Base-by-base conservation (phyloP, 2,888 invertebrate species). In the Cremastobaeus sp. region DNA sequence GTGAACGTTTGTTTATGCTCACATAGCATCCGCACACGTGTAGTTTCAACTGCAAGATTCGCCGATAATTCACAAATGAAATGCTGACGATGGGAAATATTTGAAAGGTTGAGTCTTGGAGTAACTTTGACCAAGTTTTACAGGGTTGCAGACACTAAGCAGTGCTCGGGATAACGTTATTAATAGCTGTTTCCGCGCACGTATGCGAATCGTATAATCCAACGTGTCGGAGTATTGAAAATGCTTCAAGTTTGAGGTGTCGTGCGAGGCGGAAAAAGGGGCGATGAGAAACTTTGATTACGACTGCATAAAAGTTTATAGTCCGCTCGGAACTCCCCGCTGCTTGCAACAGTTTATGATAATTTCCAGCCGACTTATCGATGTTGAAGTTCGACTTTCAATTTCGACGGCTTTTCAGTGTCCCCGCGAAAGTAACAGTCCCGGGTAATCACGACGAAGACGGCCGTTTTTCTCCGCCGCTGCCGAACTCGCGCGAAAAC, bases 241-340 rank as follows among this genome's bases (percentile, higher is more conserved):
- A 62, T 48, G 20, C 48, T 30, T 32, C 32, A 62, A 43, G 41
- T 52, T 39, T 3, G 37, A 47, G 5, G 37, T 54, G 41, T 37
- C 41, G 41, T 18, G 12, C 9, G 34, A 21, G 34, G 25, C 15
- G 12, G 34, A 52, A 54, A 64, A 64, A 54, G 45, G 28, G 39
- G 18, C 15, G 43, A 54, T 54, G 25, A 28, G 11, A 52, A 64
- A 64, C 64, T 62, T 62, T 64, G 52, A 64, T 64, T 54, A 52
- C 35, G 12, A 18, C 35, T 11, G 20, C 45, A 34, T 62, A 43
- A 43, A 62, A 62, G 41, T 64, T 64, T 64, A 52, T 28, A 45
- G 43, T 34, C 25, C 52, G 35, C 14, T 54, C 15, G 12, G 45
- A 64, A 62, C 52, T 34, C 64, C 25, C 52, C 52, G n/a, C 52